Percentiles rank a stretch among this genome's conserved stretches.
Conservation (phyloP, 2,888 invertebrate species). For the Leucoma salicis region DNA sequence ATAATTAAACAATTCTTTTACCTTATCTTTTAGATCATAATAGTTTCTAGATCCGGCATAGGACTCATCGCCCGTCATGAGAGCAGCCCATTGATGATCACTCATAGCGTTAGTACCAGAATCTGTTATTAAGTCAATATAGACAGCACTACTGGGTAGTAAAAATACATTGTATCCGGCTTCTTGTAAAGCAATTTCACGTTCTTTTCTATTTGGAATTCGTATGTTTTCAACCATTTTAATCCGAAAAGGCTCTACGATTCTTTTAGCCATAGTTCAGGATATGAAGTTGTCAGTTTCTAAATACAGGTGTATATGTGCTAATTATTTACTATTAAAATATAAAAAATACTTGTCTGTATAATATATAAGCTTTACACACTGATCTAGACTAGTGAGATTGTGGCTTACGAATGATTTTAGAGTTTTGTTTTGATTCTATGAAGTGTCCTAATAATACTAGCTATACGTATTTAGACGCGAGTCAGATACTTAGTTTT, state of each 20-base stretch:
- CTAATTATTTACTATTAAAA: too few species aligned
- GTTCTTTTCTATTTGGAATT: conserved; percentile 10
- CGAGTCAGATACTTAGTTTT: too few species aligned
- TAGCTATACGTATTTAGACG: too few species aligned
- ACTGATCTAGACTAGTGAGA: too few species aligned
- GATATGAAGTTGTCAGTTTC: too few species aligned
- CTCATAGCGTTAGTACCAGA: conserved; percentile 14
- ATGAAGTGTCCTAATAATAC: too few species aligned
- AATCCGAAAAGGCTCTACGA: conserved; percentile 12
- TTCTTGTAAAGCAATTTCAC: conserved; percentile 7
- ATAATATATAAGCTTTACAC: too few species aligned
- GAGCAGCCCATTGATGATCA: conserved; percentile 13
- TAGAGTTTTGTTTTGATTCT: too few species aligned
- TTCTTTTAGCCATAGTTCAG: conserved; percentile 7
- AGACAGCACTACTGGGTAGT: conserved; percentile 9
- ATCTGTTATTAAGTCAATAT: conserved; percentile 11
- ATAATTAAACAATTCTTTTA: conserved; percentile 11
- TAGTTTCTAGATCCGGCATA: conserved; percentile 12
- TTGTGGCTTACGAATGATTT: too few species aligned
- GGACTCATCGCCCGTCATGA: conserved; percentile 11
- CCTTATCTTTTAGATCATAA: conserved; percentile 10
- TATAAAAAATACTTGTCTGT: too few species aligned
- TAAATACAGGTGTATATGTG: too few species aligned
- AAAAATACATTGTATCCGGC: conserved; percentile 10
- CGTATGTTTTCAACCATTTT: conserved; percentile 10